phyloP scores from a whole-genome alignment of 35 echinoderm and acorn worm genomes.

The Hemicentrotus pulcherrimus region DNA sequence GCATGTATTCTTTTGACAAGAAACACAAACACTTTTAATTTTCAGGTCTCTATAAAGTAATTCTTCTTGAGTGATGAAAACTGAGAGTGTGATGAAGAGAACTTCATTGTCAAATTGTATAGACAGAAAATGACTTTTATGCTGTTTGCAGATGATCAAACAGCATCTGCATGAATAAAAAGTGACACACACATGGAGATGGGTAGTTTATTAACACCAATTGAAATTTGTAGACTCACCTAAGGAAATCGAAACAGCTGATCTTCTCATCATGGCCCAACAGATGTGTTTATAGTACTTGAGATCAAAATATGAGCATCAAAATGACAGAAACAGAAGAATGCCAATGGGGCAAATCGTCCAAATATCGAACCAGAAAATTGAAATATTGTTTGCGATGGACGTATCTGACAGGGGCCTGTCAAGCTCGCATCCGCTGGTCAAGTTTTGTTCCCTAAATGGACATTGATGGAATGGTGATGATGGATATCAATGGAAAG shows the following conservation, averaged over 20 bases:
- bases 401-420: background rate
- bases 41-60: background rate
- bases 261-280: conserved; percentile 49
- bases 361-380: background rate
- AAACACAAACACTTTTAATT: background rate
- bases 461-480: conserved; percentile 21
- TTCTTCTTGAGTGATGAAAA: background rate
- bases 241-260: conserved; percentile 51
- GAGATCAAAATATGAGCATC: background rate
- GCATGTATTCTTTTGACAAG: background rate
- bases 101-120: too few species aligned
- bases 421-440: background rate
- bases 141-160: background rate
- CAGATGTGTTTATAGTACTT: background rate
- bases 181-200: background rate
- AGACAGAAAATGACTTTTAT: background rate
- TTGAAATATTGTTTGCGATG: background rate
- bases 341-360: background rate
- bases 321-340: background rate
- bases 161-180: background rate
- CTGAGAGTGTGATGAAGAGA: too few species aligned
- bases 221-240: conserved; percentile 31
- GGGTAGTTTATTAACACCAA: background rate
- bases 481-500: background rate
- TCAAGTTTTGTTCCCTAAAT: conserved; percentile 18